Evolutionary conservation across 2,113 vertebrate genomes (phyloP), one percentile per base, ranked within the genome.

Genomic region (Boulengerochromis microlepis): DNA sequence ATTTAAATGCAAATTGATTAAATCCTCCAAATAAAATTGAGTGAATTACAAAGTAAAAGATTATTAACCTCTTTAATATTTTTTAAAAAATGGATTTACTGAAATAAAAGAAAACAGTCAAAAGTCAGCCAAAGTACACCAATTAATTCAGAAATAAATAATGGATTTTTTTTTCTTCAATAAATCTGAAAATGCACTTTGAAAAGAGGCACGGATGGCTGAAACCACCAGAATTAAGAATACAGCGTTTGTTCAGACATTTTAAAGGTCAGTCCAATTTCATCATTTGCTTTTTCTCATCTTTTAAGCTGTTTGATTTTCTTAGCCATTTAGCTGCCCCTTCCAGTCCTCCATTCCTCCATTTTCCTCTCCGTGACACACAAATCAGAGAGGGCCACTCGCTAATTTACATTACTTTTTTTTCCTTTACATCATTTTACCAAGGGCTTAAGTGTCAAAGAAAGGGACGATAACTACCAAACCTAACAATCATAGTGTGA

Each of bases 391-490:
- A 78, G 18, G 45, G 16, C 18, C 26, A 50, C 26, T 50, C 10
- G 10, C 10, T 78, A 33, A 78, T 78, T 52, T 78, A 31, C 26
- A 78, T 78, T 31, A 52, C 24, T 50, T 31, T 50, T 47, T 24
- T 69, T 0, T 0, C 0, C 31, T 69, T 69, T 45, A 12, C 2
- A 0, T 78, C 18, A 45, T 50, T 78, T 78, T 78, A 12, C 4
- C 16, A 50, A 78, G 3, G 26, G 6, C 26, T 78, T 31, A 52
- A 78, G 45, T 50, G 45, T 52, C 24, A 50, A 18, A 76, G 16
- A 29, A 76, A 76, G 16, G 71, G 24, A 47, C 6, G 3, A 76
- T 76, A 29, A 47, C 24, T 50, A 76, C 42, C 42, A 76, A 31
- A 76, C 10, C 24, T 29, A 29, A 76, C 15, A 47, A 76, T 35